These are phyloP conservation scores for Stichopus chloronotus DNA, from an alignment of 35 echinoderm and acorn worm genomes.

Conservation along the genomic window DNA sequence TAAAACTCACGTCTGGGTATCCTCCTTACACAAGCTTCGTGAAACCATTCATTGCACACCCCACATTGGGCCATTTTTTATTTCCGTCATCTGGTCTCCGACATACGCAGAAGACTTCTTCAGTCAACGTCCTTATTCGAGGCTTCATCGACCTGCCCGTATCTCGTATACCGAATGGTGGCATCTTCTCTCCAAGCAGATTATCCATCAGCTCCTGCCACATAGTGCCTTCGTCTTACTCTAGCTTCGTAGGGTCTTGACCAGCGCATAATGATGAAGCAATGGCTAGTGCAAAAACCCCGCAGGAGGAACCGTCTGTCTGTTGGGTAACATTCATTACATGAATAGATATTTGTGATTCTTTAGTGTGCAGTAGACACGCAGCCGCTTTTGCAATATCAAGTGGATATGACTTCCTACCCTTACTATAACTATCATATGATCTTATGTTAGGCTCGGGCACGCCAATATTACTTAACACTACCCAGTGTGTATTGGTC, in stretches of 20 bases:
- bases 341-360: background rate
- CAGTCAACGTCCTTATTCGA: background rate
- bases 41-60: background rate
- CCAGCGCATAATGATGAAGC: background rate
- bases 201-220: conserved; percentile 14
- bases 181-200: background rate
- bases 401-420: background rate
- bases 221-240: conserved; percentile 7
- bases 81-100: conserved; percentile 16
- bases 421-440: background rate
- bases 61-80: background rate
- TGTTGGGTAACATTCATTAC: conserved; percentile 29
- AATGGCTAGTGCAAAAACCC: conserved; percentile 21
- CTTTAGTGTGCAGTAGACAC: background rate
- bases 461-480: conserved; percentile 17
- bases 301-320: background rate
- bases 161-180: background rate
- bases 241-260: background rate
- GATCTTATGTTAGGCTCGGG: background rate
- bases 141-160: background rate
- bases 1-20: background rate
- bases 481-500: conserved; percentile 6
- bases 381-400: conserved; percentile 25
- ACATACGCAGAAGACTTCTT: background rate
- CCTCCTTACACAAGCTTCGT: background rate